A percentile compares a stretch with the other conserved stretches of the same genome.
Conservation (phyloP, 1,140 invertebrate species). For the Diorhabda carinulata region DNA sequence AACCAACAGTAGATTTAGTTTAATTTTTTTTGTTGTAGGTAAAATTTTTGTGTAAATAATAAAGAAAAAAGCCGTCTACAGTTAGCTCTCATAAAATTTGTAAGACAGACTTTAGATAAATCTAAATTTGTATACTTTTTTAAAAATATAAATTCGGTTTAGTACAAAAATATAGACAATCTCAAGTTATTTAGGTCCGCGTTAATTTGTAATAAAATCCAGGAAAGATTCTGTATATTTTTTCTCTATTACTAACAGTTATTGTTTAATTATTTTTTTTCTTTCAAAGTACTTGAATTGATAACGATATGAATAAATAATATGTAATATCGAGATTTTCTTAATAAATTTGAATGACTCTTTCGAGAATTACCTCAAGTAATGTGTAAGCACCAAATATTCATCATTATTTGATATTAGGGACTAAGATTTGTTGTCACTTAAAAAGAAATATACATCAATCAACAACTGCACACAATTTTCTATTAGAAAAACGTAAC, state of each 20-base stretch:
- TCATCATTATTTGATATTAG: neutral
- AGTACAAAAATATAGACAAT: neutral
- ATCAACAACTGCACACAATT: too few species aligned
- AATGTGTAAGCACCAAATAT: neutral
- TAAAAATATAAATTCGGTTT: neutral
- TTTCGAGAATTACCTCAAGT: neutral
- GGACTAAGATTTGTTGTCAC: slow-evolving; percentile 1
- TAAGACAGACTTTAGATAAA: too few species aligned
- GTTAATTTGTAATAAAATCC: neutral
- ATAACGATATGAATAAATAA: slow-evolving; percentile 1
- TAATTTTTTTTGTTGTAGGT: too few species aligned
- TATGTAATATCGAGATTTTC: neutral
- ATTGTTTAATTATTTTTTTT: slow-evolving; percentile 1
- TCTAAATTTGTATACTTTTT: too few species aligned
- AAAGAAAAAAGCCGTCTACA: too few species aligned
- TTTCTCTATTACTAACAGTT: neutral
- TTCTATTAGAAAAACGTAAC: too few species aligned
- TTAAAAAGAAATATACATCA: neutral
- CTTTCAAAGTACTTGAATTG: neutral
- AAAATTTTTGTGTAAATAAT: too few species aligned
- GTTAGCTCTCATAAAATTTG: too few species aligned
- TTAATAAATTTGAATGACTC: neutral
- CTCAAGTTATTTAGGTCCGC: neutral
- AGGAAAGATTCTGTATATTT: neutral
- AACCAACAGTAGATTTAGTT: too few species aligned